These are phyloP conservation scores for Poicephalus gulielmi DNA, from an alignment of 2,113 vertebrate genomes.

Conservation along the genomic window DNA sequence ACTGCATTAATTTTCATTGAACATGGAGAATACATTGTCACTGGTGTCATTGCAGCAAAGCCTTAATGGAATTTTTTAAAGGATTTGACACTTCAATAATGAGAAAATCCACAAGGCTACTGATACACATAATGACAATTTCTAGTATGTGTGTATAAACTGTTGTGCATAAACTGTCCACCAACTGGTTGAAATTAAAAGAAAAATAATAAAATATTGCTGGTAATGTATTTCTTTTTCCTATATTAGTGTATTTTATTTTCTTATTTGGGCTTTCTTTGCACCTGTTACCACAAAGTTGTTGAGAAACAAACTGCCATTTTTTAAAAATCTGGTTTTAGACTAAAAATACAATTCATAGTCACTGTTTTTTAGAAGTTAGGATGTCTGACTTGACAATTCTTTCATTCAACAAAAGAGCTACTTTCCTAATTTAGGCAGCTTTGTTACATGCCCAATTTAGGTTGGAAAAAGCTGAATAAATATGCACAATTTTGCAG, in stretches of 20 bases:
- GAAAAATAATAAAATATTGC: not conserved
- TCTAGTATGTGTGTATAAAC: not conserved
- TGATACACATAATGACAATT: constrained; percentile 10
- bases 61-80: constrained; percentile 36
- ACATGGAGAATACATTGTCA: constrained; percentile 35
- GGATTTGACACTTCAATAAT: constrained; percentile 23
- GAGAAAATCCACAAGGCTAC: constrained; percentile 25
- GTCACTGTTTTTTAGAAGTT: not conserved
- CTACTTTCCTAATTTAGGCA: not conserved
- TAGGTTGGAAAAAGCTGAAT: not conserved
- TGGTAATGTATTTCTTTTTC: not conserved
- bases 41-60: constrained; percentile 3
- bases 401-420: not conserved
- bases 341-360: not conserved
- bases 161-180: not conserved
- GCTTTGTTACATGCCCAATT: not conserved
- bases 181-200: not conserved
- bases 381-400: not conserved
- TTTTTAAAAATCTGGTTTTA: not conserved
- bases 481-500: not conserved
- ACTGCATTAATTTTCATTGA: constrained; percentile 40
- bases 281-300: not conserved
- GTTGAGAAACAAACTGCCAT: not conserved
- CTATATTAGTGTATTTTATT: not conserved
- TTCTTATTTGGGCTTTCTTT: not conserved